These are phyloP conservation scores for Eriosoma lanigerum DNA, from an alignment of 1,140 invertebrate genomes.

Conservation along the genomic window DNA sequence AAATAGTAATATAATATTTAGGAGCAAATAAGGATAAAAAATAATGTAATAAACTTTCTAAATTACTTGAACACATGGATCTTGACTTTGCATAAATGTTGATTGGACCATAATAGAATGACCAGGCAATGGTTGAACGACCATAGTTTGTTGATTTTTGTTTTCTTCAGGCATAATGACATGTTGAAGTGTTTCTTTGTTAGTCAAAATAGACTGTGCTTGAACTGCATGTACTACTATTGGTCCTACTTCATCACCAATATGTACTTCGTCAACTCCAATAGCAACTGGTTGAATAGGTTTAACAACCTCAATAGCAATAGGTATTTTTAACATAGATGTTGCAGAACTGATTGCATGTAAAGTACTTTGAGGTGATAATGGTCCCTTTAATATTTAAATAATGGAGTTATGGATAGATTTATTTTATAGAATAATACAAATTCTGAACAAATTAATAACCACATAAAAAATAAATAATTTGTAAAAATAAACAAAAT, in stretches of 20 bases:
- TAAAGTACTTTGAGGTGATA: constrained; percentile 62
- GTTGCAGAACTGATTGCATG: constrained; percentile 54
- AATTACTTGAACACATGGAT: constrained; percentile 12
- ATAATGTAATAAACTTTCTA: background rate
- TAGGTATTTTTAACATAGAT: constrained; percentile 47
- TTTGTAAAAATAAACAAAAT: constrained; percentile 41
- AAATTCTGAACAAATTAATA: background rate
- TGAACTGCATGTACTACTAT: constrained; percentile 42
- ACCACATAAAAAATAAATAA: background rate
- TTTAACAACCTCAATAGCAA: constrained; percentile 52
- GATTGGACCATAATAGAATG: constrained; percentile 48
- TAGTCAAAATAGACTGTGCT: constrained; percentile 31
- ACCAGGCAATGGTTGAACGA: constrained; percentile 37
- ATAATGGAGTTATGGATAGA: background rate
- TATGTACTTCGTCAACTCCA: constrained; percentile 42
- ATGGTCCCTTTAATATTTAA: constrained; percentile 57
- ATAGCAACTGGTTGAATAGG: constrained; percentile 36
- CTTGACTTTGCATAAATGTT: constrained; percentile 32
- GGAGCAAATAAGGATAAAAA: background rate
- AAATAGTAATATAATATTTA: background rate
- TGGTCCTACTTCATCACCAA: constrained; percentile 46
- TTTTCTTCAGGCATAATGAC: constrained; percentile 37
- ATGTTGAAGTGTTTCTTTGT: constrained; percentile 18
- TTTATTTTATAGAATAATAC: no score
- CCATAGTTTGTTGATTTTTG: constrained; percentile 41